Percentiles rank a stretch among this genome's conserved stretches.
Conservation (phyloP, 1,140 invertebrate species). For the Drosophila mojavensis region DNA sequence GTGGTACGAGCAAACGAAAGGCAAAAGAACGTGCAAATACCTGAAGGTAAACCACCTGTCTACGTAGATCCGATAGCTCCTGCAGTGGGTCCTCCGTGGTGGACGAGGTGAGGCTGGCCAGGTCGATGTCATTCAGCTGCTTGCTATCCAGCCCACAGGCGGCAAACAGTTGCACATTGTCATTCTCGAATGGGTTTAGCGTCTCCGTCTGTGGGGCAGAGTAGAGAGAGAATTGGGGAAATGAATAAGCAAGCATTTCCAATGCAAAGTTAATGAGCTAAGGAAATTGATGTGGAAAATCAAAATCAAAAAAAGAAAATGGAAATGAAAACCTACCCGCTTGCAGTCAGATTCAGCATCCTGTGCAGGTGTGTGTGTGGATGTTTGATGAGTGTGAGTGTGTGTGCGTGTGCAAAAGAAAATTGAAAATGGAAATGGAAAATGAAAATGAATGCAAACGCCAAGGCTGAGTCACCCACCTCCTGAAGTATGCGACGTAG, state of each 20-base stretch:
- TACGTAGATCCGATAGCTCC: slow-evolving; percentile 90
- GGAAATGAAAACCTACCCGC: slow-evolving; percentile 54
- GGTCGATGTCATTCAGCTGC: slow-evolving; percentile 86
- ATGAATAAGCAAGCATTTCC: background rate
- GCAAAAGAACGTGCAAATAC: slow-evolving; percentile 85
- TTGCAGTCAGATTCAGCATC: slow-evolving; percentile 67
- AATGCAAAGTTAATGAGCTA: slow-evolving; percentile 15
- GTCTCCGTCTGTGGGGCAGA: slow-evolving; percentile 89
- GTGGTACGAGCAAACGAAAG: slow-evolving; percentile 69
- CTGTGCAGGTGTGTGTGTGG: slow-evolving; percentile 37
- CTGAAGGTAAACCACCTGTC: slow-evolving; percentile 91
- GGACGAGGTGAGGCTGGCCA: slow-evolving; percentile 83
- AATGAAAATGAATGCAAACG: background rate
- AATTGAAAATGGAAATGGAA: slow-evolving; percentile 38
- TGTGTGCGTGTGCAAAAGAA: slow-evolving; percentile 31
- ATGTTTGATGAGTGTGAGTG: slow-evolving; percentile 1
- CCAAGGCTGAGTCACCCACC: slow-evolving; percentile 73
- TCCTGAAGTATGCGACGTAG: slow-evolving; percentile 88
- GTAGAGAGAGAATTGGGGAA: slow-evolving; percentile 7
- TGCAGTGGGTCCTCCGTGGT: slow-evolving; percentile 85
- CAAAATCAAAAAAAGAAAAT: slow-evolving; percentile 6
- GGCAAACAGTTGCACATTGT: slow-evolving; percentile 90
- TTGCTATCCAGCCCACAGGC: slow-evolving; percentile 85
- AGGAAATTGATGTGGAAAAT: background rate
- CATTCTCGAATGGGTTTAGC: slow-evolving; percentile 93